Percentiles rank a stretch among this genome's conserved stretches.
phyloP scores from a whole-genome alignment of 2,797 vertebrate genomes.

The Schizopygopsis malacanthus region DNA sequence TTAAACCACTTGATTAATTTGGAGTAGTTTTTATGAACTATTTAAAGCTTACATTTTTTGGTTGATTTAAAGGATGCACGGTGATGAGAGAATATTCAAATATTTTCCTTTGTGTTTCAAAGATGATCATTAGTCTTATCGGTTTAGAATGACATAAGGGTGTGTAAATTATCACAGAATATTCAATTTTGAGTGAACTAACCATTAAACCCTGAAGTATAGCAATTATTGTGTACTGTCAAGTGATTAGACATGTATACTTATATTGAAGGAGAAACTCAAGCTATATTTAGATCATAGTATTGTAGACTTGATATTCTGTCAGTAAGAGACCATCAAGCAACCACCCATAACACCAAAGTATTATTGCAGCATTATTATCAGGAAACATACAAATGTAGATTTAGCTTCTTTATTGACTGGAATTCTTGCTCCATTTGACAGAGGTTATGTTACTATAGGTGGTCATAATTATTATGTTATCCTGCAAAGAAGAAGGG shows the following conservation, averaged over 20 bases:
- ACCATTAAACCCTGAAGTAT: not conserved
- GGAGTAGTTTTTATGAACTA: not conserved
- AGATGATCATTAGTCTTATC: not conserved
- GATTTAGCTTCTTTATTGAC: not conserved
- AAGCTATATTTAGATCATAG: not conserved
- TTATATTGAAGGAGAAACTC: not conserved
- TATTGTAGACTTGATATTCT: not conserved
- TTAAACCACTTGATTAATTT: not conserved
- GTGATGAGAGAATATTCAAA: not conserved
- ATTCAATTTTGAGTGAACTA: not conserved
- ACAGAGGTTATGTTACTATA: not conserved
- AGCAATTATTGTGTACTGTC: not conserved
- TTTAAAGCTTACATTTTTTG: not conserved
- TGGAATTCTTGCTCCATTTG: not conserved
- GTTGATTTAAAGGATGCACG: not conserved
- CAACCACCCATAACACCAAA: not conserved
- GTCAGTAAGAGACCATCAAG: not conserved
- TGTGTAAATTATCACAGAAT: not conserved
- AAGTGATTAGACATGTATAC: not conserved
- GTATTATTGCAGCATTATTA: not conserved
- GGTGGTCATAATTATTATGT: not conserved
- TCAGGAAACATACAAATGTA: not conserved
- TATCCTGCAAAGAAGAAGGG: not conserved
- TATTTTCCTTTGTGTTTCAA: not conserved
- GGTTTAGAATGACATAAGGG: not conserved